Percentiles rank a stretch among this genome's conserved stretches.
These are phyloP conservation scores for Ginglymostoma cirratum DNA, from an alignment of 2,113 vertebrate species.

Conservation along the genomic window DNA sequence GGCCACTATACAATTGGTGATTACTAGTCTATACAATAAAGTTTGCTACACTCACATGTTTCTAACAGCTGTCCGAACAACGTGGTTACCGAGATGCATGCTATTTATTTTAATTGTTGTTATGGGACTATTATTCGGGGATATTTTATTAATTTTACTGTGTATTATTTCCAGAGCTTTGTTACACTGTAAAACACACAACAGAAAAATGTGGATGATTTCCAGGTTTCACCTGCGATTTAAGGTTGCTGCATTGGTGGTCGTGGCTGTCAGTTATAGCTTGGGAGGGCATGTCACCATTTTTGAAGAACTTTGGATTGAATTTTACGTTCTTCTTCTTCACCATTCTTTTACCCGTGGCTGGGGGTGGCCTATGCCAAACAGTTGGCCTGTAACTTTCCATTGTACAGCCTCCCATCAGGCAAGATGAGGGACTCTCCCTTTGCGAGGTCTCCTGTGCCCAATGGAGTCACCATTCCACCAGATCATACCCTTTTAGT, in stretches of 20 bases:
- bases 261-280: neutral
- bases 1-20: neutral
- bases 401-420: too few relatives aligned
- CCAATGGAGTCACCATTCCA: too few relatives aligned
- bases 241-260: neutral
- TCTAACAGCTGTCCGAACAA: neutral
- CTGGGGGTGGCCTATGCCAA: too few relatives aligned
- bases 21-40: neutral
- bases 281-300: neutral
- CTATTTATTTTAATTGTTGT: neutral
- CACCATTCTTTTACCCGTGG: too few relatives aligned
- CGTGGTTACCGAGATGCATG: neutral
- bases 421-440: too few relatives aligned
- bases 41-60: neutral
- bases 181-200: neutral
- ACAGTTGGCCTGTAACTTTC: too few relatives aligned
- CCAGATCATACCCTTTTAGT: too few relatives aligned
- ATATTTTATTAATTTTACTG: neutral
- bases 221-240: neutral
- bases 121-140: neutral
- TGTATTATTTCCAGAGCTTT: neutral
- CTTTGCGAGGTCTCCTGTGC: too few relatives aligned
- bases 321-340: too few relatives aligned
- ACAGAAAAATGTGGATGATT: neutral
- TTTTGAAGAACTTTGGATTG: too few relatives aligned